Percentiles rank a stretch among this genome's conserved stretches.
phyloP scores from a whole-genome alignment of 2,797 vertebrate genomes.

The Spondyliosoma cantharus region DNA sequence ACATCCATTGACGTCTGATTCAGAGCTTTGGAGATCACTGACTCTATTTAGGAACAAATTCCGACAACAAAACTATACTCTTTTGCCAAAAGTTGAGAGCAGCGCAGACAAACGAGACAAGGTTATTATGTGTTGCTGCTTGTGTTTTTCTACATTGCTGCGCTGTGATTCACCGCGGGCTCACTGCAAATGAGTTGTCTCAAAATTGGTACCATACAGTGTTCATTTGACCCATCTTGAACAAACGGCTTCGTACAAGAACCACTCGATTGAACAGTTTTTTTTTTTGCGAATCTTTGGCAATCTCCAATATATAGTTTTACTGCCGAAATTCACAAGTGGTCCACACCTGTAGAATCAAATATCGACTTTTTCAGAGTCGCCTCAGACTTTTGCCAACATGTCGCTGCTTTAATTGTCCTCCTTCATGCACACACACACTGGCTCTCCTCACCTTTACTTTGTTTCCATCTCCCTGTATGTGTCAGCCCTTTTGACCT shows the following conservation, averaged over 20 bases:
- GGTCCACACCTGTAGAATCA: background rate
- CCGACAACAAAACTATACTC: background rate
- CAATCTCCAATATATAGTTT: background rate
- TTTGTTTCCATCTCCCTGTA: no score
- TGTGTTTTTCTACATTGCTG: background rate
- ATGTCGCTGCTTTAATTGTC: no score
- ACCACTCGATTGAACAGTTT: background rate
- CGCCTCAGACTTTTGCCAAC: no score
- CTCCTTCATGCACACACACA: no score
- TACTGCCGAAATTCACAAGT: background rate
- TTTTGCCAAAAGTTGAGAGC: background rate
- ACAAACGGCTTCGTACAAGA: background rate
- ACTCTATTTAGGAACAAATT: background rate
- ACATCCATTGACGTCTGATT: no score
- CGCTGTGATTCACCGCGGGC: background rate
- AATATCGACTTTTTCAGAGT: no score
- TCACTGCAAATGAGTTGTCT: background rate
- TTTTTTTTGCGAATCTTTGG: background rate
- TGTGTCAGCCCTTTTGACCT: no score
- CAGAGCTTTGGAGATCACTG: background rate
- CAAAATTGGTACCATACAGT: background rate
- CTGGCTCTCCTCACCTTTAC: no score
- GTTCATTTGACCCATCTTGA: rapidly evolving
- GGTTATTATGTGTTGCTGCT: background rate
- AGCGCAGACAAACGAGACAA: background rate